Percentiles rank a stretch among this genome's conserved stretches.
Conservation (phyloP, 2,888 invertebrate genomes). For the Hirtodrosophila alboralis region DNA sequence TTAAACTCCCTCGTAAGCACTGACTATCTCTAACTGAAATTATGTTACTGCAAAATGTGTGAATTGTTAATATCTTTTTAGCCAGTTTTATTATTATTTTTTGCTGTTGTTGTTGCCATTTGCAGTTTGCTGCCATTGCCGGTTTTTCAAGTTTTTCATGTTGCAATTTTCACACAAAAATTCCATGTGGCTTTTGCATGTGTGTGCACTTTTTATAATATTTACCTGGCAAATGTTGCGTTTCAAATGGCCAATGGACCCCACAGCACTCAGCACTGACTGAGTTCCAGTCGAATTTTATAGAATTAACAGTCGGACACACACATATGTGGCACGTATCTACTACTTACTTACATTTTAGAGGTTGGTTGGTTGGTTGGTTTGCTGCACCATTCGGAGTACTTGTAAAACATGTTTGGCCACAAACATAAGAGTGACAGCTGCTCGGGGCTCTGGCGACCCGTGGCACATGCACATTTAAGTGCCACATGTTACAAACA, state of each 20-base stretch:
- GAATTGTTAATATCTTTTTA: conserved; percentile 75
- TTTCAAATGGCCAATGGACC: conserved; percentile 26
- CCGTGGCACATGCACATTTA: conserved; percentile 65
- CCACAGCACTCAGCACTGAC: conserved; percentile 19
- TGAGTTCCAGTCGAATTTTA: conserved; percentile 12
- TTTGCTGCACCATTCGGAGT: too few relatives aligned
- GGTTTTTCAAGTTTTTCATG: conserved; percentile 77
- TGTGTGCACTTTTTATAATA: conserved; percentile 53
- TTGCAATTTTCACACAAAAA: conserved; percentile 65
- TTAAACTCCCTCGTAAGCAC: background rate
- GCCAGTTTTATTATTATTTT: conserved; percentile 56
- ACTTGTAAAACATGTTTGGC: conserved; percentile 67
- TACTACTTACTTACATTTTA: conserved; percentile 8
- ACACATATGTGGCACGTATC: conserved; percentile 33
- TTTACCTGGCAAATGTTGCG: conserved; percentile 60
- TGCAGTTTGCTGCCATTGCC: conserved; percentile 43
- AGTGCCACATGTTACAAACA: conserved; percentile 72
- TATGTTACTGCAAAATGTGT: conserved; percentile 73
- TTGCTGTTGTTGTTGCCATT: conserved; percentile 24
- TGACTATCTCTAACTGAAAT: conserved; percentile 56
- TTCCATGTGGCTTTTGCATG: conserved; percentile 55
- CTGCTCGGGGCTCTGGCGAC: conserved; percentile 45
- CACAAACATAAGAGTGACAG: conserved; percentile 62
- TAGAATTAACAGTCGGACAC: conserved; percentile 39
- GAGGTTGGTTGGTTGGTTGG: too few relatives aligned